Percentiles rank a stretch among this genome's conserved stretches.
Conservation (phyloP, 1,140 invertebrate genomes). For the Drosophila saltans region DNA sequence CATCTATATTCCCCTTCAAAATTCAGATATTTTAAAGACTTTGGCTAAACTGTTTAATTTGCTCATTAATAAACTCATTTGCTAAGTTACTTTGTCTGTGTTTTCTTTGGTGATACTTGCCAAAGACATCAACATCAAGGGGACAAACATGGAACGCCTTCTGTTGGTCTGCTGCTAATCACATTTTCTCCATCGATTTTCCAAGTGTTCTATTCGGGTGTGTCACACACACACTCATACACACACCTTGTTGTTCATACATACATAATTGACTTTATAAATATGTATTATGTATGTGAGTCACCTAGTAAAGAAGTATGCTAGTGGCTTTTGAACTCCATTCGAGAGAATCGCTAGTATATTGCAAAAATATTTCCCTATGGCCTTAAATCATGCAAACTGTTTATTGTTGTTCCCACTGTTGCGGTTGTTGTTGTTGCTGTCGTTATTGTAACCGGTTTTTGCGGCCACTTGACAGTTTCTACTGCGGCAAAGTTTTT, state of each 20-base stretch:
- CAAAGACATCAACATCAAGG: slow-evolving; percentile 18
- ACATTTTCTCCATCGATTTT: slow-evolving; percentile 73
- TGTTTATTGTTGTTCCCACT: slow-evolving; percentile 42
- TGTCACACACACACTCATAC: slow-evolving; percentile 26
- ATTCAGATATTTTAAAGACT: background rate
- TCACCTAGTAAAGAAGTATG: slow-evolving; percentile 23
- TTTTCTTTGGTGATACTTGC: slow-evolving; percentile 13
- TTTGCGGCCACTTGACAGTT: slow-evolving; percentile 53
- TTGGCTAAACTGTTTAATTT: slow-evolving; percentile 43
- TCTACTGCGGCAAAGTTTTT: slow-evolving; percentile 69
- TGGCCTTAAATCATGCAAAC: slow-evolving; percentile 75
- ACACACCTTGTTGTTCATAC: slow-evolving; percentile 18
- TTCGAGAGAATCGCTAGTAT: slow-evolving; percentile 6
- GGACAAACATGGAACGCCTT: slow-evolving; percentile 43
- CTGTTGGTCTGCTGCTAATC: slow-evolving; percentile 54
- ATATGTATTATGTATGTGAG: slow-evolving; percentile 55
- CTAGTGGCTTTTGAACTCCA: slow-evolving; percentile 11
- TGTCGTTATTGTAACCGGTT: background rate
- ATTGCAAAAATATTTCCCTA: slow-evolving; percentile 56
- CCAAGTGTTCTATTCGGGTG: slow-evolving; percentile 23
- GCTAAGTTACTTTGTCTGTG: slow-evolving; percentile 47
- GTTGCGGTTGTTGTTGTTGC: too few species aligned
- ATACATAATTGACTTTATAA: slow-evolving; percentile 46
- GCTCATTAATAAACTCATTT: slow-evolving; percentile 80
- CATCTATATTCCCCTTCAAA: too few species aligned